Evolutionary conservation across 2,113 vertebrate genomes (phyloP), one percentile per base, ranked within the genome.

Genomic region (Piliocolobus tephrosceles): DNA sequence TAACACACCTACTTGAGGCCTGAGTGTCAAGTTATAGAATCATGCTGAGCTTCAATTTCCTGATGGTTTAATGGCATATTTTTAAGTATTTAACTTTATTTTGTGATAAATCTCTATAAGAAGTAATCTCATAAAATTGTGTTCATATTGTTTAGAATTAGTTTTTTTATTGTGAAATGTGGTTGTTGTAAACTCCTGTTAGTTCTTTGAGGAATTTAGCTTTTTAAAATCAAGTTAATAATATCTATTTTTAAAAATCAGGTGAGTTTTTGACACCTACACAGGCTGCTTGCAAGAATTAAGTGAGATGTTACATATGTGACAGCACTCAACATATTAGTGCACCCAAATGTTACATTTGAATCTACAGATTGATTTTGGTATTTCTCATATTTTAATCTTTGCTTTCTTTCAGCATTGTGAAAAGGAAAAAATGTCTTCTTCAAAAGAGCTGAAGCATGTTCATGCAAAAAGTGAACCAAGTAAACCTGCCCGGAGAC

Each of bases 371-470:
- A 32, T 45, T n/a, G 25, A 73, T 85, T 64, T 80, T 55, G 17
- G 5, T 66, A 3, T 85, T 64, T 91, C 83, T 98, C 2, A 40
- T 85, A 58, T 90, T 64, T 93, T 93, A 35, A 2, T 78, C 6
- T 95, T 95, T 64, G 80, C 88, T 97, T 22, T 98, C 84, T 98
- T 97, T 4, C 81, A 99, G 99, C 96, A 81, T 47, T 97, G 35
- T 97, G 99, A 99, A 92, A 99, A 98, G 94, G 99, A 99, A 94
- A 99, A 98, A 90, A 25, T 76, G 0, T 98, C 97, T 92, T 98
- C 98, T 90, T 97, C 96, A 88, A 98, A 99, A 98, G 99, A 99
- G 57, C 13, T 95, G 72, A 99, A 99, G 91, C 95, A 98, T 70
- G 91, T 94, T 94, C 94, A 98, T 57, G 97, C 96, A 38, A 99